Base-by-base conservation (phyloP, 2,888 invertebrate species). In the Strigamia crassipes region DNA sequence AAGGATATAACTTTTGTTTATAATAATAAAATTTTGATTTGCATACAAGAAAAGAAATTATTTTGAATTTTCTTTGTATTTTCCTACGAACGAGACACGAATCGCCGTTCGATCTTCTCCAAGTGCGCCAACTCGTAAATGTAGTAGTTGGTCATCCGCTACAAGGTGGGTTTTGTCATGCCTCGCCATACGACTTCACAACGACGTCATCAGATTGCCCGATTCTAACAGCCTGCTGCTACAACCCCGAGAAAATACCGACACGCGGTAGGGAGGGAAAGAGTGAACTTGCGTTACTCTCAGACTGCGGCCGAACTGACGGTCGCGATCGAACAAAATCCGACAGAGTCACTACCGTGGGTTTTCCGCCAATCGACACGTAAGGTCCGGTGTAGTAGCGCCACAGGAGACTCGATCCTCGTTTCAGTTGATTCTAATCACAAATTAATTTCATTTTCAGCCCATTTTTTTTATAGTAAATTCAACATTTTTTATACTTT, bases 371-470 rank as follows among this genome's bases (percentile, higher is more conserved):
- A 42, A 34, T 81, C 13, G 81, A 61, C 27, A 81, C 78, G 38
- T 34, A 61, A n/a, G 91, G 90, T n/a, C 90, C 91, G 18, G 89
- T 89, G 84, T 91, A 91, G 88, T 93, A 93, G 86, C 95, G 92
- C 90, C 93, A 93, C 85, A 95, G 90, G 82, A 96, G 88, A 83
- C 94, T 94, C 84, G 94, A 94, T 27, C 96, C 97, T 80, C 96
- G 91, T 87, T 95, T 96, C 82, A 96, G 90, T 86, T 96, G 94
- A 84, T 93, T 92, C 84, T 91, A 92, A 80, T 90, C 88, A 18
- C 92, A 90, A 83, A 81, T 82, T 66, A 2, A 38, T 34, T 13
- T 27, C 46, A 78, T 13, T 73, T 31, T 13, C 15, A 15, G n/a
- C 46, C 3, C 13, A 27, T 73, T 27, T 27, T 56, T n/a, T 18